Conservation (phyloP, 2,888 invertebrate species). For the Lasioglossum oenotherae region DNA sequence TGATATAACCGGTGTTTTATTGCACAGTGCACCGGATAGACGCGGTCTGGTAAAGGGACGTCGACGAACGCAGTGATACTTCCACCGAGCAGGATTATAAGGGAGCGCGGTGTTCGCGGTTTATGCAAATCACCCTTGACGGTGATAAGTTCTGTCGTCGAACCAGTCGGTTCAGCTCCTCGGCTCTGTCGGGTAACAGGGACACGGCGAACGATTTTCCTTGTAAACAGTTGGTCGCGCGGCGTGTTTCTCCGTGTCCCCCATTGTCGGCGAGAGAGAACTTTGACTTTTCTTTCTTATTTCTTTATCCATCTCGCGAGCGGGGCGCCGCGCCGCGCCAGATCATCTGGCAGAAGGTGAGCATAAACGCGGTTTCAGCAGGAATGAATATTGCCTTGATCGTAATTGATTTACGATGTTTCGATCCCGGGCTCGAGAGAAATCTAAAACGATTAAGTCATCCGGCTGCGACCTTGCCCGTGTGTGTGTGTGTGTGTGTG, state of each 20-base stretch:
- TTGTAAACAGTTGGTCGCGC: conserved; percentile 14
- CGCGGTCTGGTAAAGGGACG: conserved; percentile 14
- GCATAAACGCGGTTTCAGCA: not conserved
- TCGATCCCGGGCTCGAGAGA: not conserved
- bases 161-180: conserved; percentile 45
- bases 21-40: conserved; percentile 39
- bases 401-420: conserved; percentile 18
- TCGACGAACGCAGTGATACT: conserved; percentile 15
- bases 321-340: not conserved
- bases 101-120: conserved; percentile 14
- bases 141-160: conserved; percentile 35
- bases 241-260: not conserved
- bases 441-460: conserved; percentile 26
- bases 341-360: not conserved
- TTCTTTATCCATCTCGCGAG: not conserved
- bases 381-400: conserved; percentile 11
- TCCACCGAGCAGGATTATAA: conserved; percentile 11
- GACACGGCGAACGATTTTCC: conserved; percentile 29
- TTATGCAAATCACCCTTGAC: conserved; percentile 45
- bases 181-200: conserved; percentile 14
- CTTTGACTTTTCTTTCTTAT: not conserved
- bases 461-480: conserved; percentile 14
- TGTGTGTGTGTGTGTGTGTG: not conserved
- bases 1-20: conserved; percentile 62
- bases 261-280: not conserved